These are phyloP conservation scores for Clusia tigrina DNA, from an alignment of 2,888 invertebrate species.

Conservation along the genomic window DNA sequence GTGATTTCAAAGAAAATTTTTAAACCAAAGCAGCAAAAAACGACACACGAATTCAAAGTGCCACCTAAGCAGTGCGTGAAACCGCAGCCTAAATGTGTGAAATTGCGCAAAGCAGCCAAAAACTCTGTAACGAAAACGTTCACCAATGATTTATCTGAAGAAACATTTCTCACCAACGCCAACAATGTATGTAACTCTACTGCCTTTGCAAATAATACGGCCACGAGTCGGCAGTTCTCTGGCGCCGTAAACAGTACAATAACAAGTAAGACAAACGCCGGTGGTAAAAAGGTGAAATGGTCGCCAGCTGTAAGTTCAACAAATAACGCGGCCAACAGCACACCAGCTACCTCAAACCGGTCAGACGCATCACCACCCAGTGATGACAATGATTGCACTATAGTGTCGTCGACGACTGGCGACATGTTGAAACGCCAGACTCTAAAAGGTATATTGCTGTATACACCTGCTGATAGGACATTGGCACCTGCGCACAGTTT, in stretches of 20 bases:
- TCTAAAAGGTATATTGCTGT: slow-evolving; percentile 44
- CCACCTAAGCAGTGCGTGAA: neutral
- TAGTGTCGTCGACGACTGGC: slow-evolving; percentile 52
- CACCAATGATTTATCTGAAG: slow-evolving; percentile 22
- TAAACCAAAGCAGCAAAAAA: slow-evolving; percentile 1
- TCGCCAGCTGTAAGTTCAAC: neutral
- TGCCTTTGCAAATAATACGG: slow-evolving; percentile 40
- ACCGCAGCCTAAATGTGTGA: slow-evolving; percentile 19
- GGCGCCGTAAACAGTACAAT: neutral
- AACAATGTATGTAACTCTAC: slow-evolving; percentile 52
- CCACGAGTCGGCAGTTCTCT: slow-evolving; percentile 15
- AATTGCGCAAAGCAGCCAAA: slow-evolving; percentile 6
- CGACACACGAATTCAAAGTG: neutral
- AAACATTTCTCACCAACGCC: slow-evolving; percentile 38
- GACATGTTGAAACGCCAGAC: neutral
- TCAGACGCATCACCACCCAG: neutral
- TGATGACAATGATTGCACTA: slow-evolving; percentile 46
- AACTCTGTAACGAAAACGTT: neutral
- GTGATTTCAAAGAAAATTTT: neutral
- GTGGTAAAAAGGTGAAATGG: neutral
- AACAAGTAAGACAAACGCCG: neutral
- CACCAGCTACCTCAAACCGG: neutral
- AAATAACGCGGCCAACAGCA: too few relatives aligned
- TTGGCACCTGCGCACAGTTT: slow-evolving; percentile 19
- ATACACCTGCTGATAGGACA: slow-evolving; percentile 37